Conservation (phyloP, 2,888 invertebrate species). For the Alcis repandata region DNA sequence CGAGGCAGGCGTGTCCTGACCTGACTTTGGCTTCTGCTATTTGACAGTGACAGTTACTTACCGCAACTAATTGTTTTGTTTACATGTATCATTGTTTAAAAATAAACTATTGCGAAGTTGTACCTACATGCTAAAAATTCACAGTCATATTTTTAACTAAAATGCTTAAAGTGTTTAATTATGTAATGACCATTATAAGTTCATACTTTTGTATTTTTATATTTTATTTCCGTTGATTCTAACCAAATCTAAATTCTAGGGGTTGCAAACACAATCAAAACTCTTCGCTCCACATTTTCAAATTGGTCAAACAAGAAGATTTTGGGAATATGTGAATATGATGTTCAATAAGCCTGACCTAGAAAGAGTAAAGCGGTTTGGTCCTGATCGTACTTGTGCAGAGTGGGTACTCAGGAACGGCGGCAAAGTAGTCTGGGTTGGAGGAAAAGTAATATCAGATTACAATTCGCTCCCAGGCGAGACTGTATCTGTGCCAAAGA, state of each 20-base stretch:
- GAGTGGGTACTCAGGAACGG: constrained; percentile 98
- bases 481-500: constrained; percentile 78
- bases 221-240: not conserved
- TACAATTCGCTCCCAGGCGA: constrained; percentile 91
- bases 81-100: no score
- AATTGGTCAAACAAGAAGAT: constrained; percentile 63
- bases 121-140: not conserved
- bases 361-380: constrained; percentile 89
- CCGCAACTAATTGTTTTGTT: no score
- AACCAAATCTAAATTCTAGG: constrained; percentile 28
- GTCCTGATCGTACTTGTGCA: constrained; percentile 96
- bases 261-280: constrained; percentile 35
- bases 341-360: constrained; percentile 90
- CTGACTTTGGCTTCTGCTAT: no score
- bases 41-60: no score
- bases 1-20: no score
- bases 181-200: constrained; percentile 41
- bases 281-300: constrained; percentile 41
- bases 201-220: not conserved
- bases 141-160: not conserved
- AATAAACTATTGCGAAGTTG: not conserved
- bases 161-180: constrained; percentile 32
- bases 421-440: constrained; percentile 91
- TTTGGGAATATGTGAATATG: constrained; percentile 87
- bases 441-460: constrained; percentile 86